Evolutionary conservation across 2,113 vertebrate species (phyloP).

Genomic region (Struthidea cinerea): DNA sequence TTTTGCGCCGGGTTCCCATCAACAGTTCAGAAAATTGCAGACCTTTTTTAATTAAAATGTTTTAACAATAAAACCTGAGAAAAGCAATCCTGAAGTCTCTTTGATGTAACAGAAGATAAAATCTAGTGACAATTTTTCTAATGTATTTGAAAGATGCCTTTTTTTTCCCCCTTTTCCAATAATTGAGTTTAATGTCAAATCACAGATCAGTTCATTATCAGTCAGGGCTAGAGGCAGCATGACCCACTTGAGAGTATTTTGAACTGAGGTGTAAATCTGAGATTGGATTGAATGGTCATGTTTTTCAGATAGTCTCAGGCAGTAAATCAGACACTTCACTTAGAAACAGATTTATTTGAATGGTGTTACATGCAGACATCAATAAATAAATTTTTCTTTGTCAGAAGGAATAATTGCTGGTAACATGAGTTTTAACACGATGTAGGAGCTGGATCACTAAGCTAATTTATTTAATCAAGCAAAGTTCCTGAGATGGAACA

Average conservation of each 20-base stretch:
- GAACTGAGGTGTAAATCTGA: conserved; percentile 65
- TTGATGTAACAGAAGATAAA: conserved; percentile 54
- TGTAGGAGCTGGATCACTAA: conserved; percentile 49
- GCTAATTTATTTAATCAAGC: conserved; percentile 69
- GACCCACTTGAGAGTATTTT: conserved; percentile 41
- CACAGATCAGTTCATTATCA: conserved; percentile 49
- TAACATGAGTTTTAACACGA: conserved; percentile 59
- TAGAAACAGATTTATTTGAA: conserved; percentile 72
- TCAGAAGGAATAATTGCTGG: conserved; percentile 67
- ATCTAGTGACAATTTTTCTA: conserved; percentile 46
- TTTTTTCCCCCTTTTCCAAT: conserved; percentile 7
- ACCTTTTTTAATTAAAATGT: conserved; percentile 62
- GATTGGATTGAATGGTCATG: conserved; percentile 68
- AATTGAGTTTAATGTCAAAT: conserved; percentile 70
- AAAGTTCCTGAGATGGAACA: conserved; percentile 21
- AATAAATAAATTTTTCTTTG: conserved; percentile 71
- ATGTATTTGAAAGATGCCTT: not conserved
- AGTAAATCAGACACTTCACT: conserved; percentile 65
- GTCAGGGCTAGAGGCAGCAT: conserved; percentile 15
- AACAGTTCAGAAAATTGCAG: conserved; percentile 46
- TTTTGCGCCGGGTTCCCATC: not conserved
- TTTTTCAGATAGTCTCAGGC: conserved; percentile 65
- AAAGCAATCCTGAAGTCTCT: conserved; percentile 35
- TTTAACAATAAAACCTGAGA: conserved; percentile 65
- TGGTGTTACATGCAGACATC: conserved; percentile 59